These are phyloP conservation scores for Barypeithes pellucidus DNA, from an alignment of 2,888 invertebrate genomes.

Conservation along the genomic window DNA sequence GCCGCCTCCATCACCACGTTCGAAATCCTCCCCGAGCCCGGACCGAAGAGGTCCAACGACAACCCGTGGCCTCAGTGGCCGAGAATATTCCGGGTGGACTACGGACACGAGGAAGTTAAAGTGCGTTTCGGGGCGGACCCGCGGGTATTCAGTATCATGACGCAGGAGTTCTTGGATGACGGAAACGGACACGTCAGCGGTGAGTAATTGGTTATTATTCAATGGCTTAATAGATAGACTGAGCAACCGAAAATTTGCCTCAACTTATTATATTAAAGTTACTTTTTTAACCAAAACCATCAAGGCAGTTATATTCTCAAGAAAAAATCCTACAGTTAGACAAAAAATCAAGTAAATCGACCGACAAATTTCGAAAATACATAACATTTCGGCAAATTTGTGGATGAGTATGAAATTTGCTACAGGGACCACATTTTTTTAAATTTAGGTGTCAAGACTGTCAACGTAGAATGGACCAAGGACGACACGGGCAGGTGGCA, in stretches of 20 bases:
- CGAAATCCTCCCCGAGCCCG: slow-evolving; percentile 97
- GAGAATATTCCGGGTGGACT: slow-evolving; percentile 95
- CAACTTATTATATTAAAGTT: no score
- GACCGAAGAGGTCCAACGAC: slow-evolving; percentile 83
- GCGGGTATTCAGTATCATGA: slow-evolving; percentile 92
- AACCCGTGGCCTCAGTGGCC: slow-evolving; percentile 99
- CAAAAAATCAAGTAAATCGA: no score
- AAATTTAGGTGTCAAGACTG: slow-evolving; percentile 81
- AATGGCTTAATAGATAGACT: no score
- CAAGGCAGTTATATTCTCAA: no score
- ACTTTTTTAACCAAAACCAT: no score
- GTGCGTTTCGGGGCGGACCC: slow-evolving; percentile 95
- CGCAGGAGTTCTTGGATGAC: slow-evolving; percentile 95
- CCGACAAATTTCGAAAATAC: no score
- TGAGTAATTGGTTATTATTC: slow-evolving; percentile 62
- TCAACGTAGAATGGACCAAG: slow-evolving; percentile 95
- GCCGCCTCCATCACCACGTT: slow-evolving; percentile 94
- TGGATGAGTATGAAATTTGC: no score
- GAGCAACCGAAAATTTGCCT: no score
- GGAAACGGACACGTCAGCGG: slow-evolving; percentile 92
- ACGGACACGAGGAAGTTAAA: slow-evolving; percentile 96
- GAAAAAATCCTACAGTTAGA: no score
- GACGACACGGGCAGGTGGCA: slow-evolving; percentile 94
- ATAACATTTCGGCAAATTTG: no score
- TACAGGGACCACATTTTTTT: no score